phyloP scores from a whole-genome alignment of 2,888 invertebrate genomes.

The Rhyacophila evoluta region DNA sequence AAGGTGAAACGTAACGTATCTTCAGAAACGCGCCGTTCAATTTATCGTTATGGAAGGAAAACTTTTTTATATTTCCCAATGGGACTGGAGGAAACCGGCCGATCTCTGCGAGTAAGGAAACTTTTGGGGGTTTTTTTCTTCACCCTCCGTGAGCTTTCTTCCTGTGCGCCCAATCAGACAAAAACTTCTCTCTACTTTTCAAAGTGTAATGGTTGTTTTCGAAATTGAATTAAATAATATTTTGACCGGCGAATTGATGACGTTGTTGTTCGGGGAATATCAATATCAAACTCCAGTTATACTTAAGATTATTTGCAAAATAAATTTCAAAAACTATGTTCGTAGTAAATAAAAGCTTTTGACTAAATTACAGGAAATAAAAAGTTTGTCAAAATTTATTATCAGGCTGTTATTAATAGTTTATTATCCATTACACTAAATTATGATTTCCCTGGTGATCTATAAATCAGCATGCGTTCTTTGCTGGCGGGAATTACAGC shows the following conservation, averaged over 20 bases:
- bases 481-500: no score
- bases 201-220: neutral
- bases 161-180: neutral
- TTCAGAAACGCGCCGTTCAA: neutral
- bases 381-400: no score
- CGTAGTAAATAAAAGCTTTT: no score
- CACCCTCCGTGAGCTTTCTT: neutral
- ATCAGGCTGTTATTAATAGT: no score
- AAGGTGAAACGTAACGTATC: neutral
- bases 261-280: neutral
- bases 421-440: no score
- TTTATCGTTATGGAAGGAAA: constrained; percentile 10
- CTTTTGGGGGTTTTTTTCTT: neutral
- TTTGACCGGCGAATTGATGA: neutral
- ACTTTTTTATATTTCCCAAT: constrained; percentile 3
- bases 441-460: no score
- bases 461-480: no score
- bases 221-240: neutral
- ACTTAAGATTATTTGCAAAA: no score
- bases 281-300: no score
- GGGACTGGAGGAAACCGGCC: neutral
- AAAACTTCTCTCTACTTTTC: neutral
- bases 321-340: no score
- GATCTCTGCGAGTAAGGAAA: neutral
- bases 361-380: no score